Conservation (phyloP, 2,113 vertebrate species). For the Python bivittatus region DNA sequence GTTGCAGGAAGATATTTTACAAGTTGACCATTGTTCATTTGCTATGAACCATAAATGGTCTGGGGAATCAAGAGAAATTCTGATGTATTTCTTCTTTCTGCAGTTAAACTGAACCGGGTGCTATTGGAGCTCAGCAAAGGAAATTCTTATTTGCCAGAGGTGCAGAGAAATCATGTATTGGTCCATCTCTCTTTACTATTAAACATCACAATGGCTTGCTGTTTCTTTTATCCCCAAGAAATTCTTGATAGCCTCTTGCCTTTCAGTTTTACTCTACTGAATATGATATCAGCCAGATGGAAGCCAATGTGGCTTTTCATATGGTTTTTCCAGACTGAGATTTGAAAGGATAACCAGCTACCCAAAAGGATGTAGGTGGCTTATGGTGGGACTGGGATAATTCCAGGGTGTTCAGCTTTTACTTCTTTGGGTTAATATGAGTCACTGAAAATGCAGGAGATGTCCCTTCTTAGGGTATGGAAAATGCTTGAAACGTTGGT, state of each 20-base stretch:
- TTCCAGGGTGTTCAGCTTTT: conserved; percentile 4
- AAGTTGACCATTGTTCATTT: too few relatives aligned
- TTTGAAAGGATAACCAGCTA: neutral
- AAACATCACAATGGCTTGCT: neutral
- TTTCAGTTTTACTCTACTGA: neutral
- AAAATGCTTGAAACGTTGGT: neutral
- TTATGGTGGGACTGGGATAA: conserved; percentile 1
- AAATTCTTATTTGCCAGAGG: neutral
- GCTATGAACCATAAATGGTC: too few relatives aligned
- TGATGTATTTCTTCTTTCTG: neutral
- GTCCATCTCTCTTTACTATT: neutral
- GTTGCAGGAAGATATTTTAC: too few relatives aligned
- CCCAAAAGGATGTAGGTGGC: neutral
- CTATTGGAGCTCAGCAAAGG: neutral
- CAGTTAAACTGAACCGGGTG: neutral
- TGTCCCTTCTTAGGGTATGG: neutral
- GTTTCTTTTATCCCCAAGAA: neutral
- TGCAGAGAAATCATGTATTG: neutral
- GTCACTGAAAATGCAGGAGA: neutral
- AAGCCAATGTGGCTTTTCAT: neutral
- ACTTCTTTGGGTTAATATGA: neutral
- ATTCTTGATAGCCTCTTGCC: neutral
- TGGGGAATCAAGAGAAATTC: neutral
- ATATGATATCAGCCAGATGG: neutral
- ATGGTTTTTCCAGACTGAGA: conserved; percentile 14